phyloP scores from a whole-genome alignment of 2,113 vertebrate species.

The Tachysurus vachellii region DNA sequence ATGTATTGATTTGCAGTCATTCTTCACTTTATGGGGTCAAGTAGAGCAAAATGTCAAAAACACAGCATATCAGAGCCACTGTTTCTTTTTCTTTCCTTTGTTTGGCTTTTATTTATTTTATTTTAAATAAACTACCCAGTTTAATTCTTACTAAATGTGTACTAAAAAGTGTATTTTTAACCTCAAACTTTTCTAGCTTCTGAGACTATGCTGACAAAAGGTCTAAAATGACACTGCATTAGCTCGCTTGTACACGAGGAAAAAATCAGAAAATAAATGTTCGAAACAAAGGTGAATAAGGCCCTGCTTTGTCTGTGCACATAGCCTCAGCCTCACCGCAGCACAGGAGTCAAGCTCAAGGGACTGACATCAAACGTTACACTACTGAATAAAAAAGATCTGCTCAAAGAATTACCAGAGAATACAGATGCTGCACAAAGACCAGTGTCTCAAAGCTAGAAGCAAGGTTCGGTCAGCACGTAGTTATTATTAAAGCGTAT shows the following conservation, averaged over 20 bases:
- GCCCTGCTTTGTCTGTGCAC: background rate
- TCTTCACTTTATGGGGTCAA: background rate
- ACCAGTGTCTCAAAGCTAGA: conserved; percentile 22
- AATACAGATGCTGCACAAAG: background rate
- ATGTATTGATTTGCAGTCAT: background rate
- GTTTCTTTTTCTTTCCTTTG: background rate
- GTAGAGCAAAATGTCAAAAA: background rate
- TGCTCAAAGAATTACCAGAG: background rate
- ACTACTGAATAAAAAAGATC: conserved; percentile 33
- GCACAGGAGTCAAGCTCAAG: conserved; percentile 10
- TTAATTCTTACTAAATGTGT: background rate
- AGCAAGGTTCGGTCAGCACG: conserved; percentile 17
- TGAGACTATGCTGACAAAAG: background rate
- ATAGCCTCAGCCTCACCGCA: background rate
- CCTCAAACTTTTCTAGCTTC: background rate
- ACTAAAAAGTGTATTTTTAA: background rate
- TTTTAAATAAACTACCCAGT: background rate
- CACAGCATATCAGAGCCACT: background rate
- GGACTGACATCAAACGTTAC: conserved; percentile 33
- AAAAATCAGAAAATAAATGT: background rate
- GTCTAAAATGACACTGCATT: background rate
- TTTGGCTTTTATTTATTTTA: background rate
- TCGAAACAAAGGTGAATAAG: background rate
- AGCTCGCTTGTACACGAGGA: background rate
- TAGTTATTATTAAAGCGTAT: conserved; percentile 49